These are phyloP conservation scores for Polyodon spathula DNA, from an alignment of 2,113 vertebrate species.

Conservation along the genomic window DNA sequence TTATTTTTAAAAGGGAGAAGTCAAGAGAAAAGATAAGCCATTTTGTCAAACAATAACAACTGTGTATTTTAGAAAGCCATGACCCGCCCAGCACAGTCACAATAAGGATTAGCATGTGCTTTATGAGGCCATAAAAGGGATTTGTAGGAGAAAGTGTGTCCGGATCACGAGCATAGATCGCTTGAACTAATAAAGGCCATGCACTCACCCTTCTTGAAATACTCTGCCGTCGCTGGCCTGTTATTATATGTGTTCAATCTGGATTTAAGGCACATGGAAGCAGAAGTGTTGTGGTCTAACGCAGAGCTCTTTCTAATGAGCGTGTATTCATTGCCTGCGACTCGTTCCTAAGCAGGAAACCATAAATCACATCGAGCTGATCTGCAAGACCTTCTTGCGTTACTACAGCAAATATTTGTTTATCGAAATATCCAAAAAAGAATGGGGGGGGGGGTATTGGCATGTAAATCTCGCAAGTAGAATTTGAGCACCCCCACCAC, in stretches of 20 bases:
- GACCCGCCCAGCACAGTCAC: background rate
- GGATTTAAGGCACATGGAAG: too few species aligned
- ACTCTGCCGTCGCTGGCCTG: too few species aligned
- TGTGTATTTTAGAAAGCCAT: background rate
- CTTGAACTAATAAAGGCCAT: too few species aligned
- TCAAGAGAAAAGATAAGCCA: background rate
- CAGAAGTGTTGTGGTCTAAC: too few species aligned
- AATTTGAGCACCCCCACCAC: slow-evolving; percentile 10
- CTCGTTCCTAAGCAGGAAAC: slow-evolving; percentile 26
- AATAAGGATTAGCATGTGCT: slow-evolving; percentile 9
- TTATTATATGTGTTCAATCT: too few species aligned
- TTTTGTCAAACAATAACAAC: background rate
- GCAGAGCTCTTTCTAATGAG: too few species aligned
- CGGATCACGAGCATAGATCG: too few species aligned
- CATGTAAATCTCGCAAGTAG: too few species aligned
- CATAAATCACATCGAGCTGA: slow-evolving; percentile 29
- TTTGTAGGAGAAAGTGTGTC: too few species aligned
- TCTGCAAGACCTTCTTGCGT: slow-evolving; percentile 24
- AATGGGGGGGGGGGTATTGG: too few species aligned
- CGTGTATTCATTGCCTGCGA: slow-evolving; percentile 18
- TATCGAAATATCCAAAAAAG: slow-evolving; percentile 26
- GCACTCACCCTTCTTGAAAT: too few species aligned
- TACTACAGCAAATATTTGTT: slow-evolving; percentile 25
- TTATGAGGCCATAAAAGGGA: background rate
- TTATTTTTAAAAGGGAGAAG: too few species aligned